Evolutionary conservation across 1,140 invertebrate species (phyloP), one percentile per base, ranked within the genome.

Genomic region (Thaumatotibia leucotreta): DNA sequence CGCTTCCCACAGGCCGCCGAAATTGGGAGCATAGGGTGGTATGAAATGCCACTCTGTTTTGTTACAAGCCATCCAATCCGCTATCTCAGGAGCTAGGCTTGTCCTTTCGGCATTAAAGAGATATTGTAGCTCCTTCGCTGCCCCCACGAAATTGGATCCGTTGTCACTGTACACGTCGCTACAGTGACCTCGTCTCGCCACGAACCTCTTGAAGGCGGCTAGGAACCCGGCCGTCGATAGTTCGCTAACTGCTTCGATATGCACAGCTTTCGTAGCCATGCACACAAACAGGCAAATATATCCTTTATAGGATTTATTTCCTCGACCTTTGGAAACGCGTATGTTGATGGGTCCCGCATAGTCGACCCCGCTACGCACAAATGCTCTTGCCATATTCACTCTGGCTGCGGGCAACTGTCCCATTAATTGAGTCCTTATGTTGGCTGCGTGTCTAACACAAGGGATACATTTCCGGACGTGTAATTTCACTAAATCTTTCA

Each of bases 141-240:
- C 76, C 23, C 79, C 80, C 4, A 76, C 70, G 68, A 88, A 85
- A 67, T 79, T 84, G 4, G 72, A 83, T 11, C 75, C 86, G 65
- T 76, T 74, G 64, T 89, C 82, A 29, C 67, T 78, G 35, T 69
- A 78, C 5, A 91, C 65, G 23, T 69, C n/a, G 5, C 35, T n/a
- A 14, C 76, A 67, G 33, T 61, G 62, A 17, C 84, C 82, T 54
- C 84, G 32, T 29, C 79, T 27, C 45, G 74, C 20, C 11, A 77
- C 70, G 65, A 89, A 90, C 45, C 80, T 61, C 29, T 63, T 61
- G 6, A 89, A 75, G 20, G 75, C 67, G 39, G 69, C 61, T 5
- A 88, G 11, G 65, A 88, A 82, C 4, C 67, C 45, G 10, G 67
- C 65, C 14, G 70, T 65, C 1, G 61, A 67, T 11, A 75, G 31